Base-by-base conservation (phyloP, 2,888 invertebrate genomes). In the Cheiracanthium punctorium region DNA sequence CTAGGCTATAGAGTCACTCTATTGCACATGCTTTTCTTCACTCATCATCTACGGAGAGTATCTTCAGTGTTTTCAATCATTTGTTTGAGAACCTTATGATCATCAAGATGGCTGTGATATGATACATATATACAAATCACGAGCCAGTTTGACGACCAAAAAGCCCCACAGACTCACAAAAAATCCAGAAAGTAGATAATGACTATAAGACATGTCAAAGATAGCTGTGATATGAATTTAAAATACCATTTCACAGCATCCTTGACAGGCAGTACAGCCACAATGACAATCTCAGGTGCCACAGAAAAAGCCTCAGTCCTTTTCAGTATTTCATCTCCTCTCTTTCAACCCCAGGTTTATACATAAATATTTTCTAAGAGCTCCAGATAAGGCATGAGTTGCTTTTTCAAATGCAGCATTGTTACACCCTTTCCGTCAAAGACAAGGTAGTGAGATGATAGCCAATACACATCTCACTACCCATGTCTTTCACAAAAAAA, bases 401-500 rank as follows among this genome's bases (percentile, higher is more conserved):
- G 8, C 14, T 10, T 5, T 24, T 10, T 48, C 20, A 5, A 24
- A 7, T 20, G 20, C n/a, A n/a, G 4, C 4, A 58, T 12, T 48
- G 43, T 17, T 24, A 58, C 58, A 52, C 30, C 73, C 87, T 86
- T 89, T 88, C 88, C 96, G 96, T 96, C 97, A 97, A 97, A 97
- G 97, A 97, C 97, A 97, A 96, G 96, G 96, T 96, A 97, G 97
- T 96, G 96, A 97, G 97, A 95, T 94, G 94, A 91, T 24, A 4
- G 0, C 93, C 92, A 92, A 93, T 92, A 92, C 93, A 93, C 97
- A 97, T 97, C 97, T 97, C 97, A 96, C 96, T 97, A 97, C 97
- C 96, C 96, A 96, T 96, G 97, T 97, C 97, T 97, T 97, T 97
- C 97, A 97, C 93, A 93, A 92, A 73, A 82, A 80, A 82, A 76